Evolutionary conservation across 2,888 invertebrate species (phyloP).

Genomic region (Erynnis tages): DNA sequence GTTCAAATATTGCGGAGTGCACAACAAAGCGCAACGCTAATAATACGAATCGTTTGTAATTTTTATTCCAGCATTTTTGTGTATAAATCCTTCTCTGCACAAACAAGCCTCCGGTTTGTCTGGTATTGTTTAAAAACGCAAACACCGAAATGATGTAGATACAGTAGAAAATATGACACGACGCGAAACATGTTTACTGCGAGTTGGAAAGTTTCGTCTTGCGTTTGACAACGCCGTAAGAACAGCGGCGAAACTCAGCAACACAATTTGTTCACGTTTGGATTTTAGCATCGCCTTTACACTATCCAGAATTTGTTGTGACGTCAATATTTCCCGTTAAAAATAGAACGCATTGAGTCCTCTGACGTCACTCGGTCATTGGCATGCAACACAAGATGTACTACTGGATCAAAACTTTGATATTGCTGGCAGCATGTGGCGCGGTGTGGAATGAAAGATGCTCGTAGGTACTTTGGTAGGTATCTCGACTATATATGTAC

Average conservation of each 20-base stretch:
- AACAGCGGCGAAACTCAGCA: conserved; percentile 39
- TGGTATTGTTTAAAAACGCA: conserved; percentile 33
- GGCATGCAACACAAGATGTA: conserved; percentile 28
- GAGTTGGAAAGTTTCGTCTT: conserved; percentile 42
- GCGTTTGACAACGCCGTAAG: conserved; percentile 41
- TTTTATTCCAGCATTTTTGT: conserved; percentile 20
- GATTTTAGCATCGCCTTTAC: conserved; percentile 16
- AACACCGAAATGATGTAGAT: conserved; percentile 39
- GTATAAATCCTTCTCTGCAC: conserved; percentile 16
- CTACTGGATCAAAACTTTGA: conserved; percentile 33
- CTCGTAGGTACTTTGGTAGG: conserved; percentile 19
- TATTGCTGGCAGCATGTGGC: conserved; percentile 37
- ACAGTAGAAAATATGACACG: conserved; percentile 44
- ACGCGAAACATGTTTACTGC: conserved; percentile 48
- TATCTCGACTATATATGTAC: conserved; percentile 34
- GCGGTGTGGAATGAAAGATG: conserved; percentile 32
- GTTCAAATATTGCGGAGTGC: conserved; percentile 13
- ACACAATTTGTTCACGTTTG: conserved; percentile 34
- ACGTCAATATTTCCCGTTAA: conserved; percentile 28
- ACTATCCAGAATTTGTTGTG: conserved; percentile 23
- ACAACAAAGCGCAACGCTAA: conserved; percentile 20
- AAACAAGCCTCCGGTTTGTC: conserved; percentile 30
- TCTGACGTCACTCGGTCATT: conserved; percentile 27
- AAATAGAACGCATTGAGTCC: conserved; percentile 26
- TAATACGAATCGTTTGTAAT: conserved; percentile 24